Conservation (phyloP, 2,888 invertebrate species). For the Himalopsyche japonica region DNA sequence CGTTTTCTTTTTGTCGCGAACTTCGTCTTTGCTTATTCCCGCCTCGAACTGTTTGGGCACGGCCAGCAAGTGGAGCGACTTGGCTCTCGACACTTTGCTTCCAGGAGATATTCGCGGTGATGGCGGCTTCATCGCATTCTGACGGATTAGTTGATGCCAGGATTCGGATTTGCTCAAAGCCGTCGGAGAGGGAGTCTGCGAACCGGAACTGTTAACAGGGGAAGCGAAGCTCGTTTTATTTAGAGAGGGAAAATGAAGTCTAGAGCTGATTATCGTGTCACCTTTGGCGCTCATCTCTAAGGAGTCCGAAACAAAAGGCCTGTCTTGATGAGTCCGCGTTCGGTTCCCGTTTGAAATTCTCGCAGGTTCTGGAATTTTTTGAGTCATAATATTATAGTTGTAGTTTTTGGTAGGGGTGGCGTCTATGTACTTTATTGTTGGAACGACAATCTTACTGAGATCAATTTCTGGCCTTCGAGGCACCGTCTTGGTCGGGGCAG, state of each 20-base stretch:
- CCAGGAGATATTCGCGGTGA: slow-evolving; percentile 50
- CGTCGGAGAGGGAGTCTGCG: slow-evolving; percentile 44
- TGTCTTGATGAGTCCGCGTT: slow-evolving; percentile 46
- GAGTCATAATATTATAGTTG: background rate
- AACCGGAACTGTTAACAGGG: slow-evolving; percentile 35
- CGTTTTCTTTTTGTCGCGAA: slow-evolving; percentile 70
- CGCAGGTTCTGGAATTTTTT: background rate
- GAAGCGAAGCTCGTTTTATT: slow-evolving; percentile 33
- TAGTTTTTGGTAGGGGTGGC: slow-evolving; percentile 19
- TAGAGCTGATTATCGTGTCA: slow-evolving; percentile 48
- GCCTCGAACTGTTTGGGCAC: slow-evolving; percentile 83
- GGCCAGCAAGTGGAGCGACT: slow-evolving; percentile 74
- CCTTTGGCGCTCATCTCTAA: slow-evolving; percentile 49
- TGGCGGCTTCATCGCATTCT: slow-evolving; percentile 48
- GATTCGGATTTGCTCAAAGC: slow-evolving; percentile 74
- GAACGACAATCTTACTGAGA: slow-evolving; percentile 13
- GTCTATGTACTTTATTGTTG: slow-evolving; percentile 33
- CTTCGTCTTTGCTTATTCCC: slow-evolving; percentile 68
- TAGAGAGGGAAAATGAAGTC: slow-evolving; percentile 39
- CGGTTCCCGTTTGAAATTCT: background rate
- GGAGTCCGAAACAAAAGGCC: slow-evolving; percentile 43
- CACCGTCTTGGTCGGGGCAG: background rate
- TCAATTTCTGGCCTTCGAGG: background rate
- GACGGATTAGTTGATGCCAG: slow-evolving; percentile 72
- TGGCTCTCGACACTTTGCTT: slow-evolving; percentile 61